phyloP scores from a whole-genome alignment of 2,113 vertebrate species.

The Entelurus aequoreus region DNA sequence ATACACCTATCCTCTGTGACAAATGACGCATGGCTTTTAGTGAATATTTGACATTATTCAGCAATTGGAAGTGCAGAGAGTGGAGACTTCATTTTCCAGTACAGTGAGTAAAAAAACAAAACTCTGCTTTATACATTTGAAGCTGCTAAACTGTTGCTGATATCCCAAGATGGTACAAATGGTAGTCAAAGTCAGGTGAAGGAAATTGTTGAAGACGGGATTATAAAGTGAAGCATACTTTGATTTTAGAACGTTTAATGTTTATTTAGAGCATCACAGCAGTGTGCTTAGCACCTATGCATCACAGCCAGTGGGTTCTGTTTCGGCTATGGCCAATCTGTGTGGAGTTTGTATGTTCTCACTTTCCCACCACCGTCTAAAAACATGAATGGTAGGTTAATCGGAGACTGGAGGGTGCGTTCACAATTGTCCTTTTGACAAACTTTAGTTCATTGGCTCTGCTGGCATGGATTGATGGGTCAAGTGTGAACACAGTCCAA shows the following conservation, averaged over 20 bases:
- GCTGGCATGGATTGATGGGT: too few relatives aligned
- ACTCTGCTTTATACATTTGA: constrained; percentile 38
- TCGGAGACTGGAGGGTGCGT: too few relatives aligned
- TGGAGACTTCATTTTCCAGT: constrained; percentile 30
- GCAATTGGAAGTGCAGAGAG: constrained; percentile 21
- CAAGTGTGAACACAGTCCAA: too few relatives aligned
- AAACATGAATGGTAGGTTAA: too few relatives aligned
- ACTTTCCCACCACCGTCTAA: too few relatives aligned
- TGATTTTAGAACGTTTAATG: not conserved
- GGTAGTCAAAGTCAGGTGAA: constrained; percentile 33
- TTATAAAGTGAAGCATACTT: not conserved
- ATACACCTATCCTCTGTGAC: constrained; percentile 8
- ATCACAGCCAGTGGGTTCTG: too few relatives aligned
- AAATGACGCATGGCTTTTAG: constrained; percentile 31
- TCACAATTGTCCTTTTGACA: too few relatives aligned
- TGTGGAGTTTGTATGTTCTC: too few relatives aligned
- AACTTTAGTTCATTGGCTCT: too few relatives aligned
- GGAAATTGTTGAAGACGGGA: not conserved
- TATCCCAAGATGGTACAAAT: constrained; percentile 24
- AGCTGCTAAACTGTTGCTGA: constrained; percentile 41
- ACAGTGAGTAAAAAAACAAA: constrained; percentile 1
- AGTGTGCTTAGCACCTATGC: too few relatives aligned
- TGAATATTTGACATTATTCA: constrained; percentile 23
- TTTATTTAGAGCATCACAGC: not conserved
- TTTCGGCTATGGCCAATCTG: too few relatives aligned